A percentile compares a stretch with the other conserved stretches of the same genome.
phyloP scores from a whole-genome alignment of 2,888 invertebrate species.

The Molanna angustata region DNA sequence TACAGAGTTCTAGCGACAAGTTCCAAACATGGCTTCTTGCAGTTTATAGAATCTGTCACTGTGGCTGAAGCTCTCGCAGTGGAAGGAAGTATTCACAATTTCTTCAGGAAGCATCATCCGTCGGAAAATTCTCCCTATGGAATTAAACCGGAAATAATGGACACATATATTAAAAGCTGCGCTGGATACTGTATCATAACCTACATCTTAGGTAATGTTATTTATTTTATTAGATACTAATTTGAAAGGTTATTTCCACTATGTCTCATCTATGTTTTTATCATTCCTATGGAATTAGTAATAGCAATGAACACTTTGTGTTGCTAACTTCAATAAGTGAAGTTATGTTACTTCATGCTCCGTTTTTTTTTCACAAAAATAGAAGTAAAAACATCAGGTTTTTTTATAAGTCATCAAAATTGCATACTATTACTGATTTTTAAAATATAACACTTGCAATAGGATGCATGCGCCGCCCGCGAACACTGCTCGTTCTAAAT shows the following conservation, averaged over 20 bases:
- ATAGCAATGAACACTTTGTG: too few relatives aligned
- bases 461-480: too few relatives aligned
- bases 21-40: constrained; percentile 93
- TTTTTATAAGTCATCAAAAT: background rate
- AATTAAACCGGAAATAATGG: constrained; percentile 92
- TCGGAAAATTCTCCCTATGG: constrained; percentile 86
- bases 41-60: constrained; percentile 90
- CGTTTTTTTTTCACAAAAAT: too few relatives aligned
- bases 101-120: constrained; percentile 87
- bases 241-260: background rate
- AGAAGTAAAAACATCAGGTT: too few relatives aligned
- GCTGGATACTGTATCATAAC: constrained; percentile 99
- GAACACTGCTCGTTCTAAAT: too few relatives aligned
- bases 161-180: constrained; percentile 93
- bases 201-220: constrained; percentile 70
- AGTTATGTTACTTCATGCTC: too few relatives aligned
- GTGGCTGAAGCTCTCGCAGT: constrained; percentile 87
- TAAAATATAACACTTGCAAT: background rate
- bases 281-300: too few relatives aligned
- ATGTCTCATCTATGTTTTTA: too few relatives aligned
- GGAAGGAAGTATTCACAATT: constrained; percentile 90
- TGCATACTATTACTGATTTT: background rate
- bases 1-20: constrained; percentile 95
- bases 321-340: too few relatives aligned
- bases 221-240: constrained; percentile 15